Evolutionary conservation across 2,113 vertebrate species (phyloP), one percentile per base, ranked within the genome.

Genomic region (Siphamia tubifer): DNA sequence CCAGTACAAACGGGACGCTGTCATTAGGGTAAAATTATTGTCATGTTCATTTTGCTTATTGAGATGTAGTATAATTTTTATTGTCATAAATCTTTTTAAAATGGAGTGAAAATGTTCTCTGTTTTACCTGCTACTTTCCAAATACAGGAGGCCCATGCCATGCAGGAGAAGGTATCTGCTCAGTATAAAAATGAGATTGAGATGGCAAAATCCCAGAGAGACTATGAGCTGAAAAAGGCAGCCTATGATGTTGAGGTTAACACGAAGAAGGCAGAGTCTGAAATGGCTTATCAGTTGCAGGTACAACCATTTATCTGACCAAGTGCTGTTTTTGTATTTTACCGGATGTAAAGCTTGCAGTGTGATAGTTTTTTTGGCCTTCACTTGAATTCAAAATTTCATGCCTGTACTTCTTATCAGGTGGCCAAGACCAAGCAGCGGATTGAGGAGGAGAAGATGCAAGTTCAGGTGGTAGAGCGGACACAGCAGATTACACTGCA

Each of bases 371-470:
- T 1, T 27, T 25, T 10, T 11, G 21, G 13, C 9, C 5, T 57
- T 38, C 12, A 39, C 2, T 20, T 4, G 3, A 11, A 3, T 32
- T 32, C 31, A 32, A 10, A 4, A 32, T 42, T 42, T 0, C 39
- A 20, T 16, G 21, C 10, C 36, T 23, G 3, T 32, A 19, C 13
- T 24, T 5, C 11, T 21, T 21, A 2, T n/a, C 43, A 97, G 96
- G 96, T 97, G 81, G 96, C 96, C 45, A 96, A 96, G 89, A 97
- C 96, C 1, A 96, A 97, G 90, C 96, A 97, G 90, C 92, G 91
- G 64, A 97, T 97, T 0, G 96, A 97, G 89, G 95, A 97, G 68
- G 94, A 97, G 89, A 94, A 90, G 58, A 96, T 97, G 83, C 95
- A 97, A 89, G 85, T 97, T 42, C 90, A 95, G 86, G 96, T 97